Evolutionary conservation across 2,888 invertebrate genomes (phyloP).

Genomic region (Phrixothrix hirtus): DNA sequence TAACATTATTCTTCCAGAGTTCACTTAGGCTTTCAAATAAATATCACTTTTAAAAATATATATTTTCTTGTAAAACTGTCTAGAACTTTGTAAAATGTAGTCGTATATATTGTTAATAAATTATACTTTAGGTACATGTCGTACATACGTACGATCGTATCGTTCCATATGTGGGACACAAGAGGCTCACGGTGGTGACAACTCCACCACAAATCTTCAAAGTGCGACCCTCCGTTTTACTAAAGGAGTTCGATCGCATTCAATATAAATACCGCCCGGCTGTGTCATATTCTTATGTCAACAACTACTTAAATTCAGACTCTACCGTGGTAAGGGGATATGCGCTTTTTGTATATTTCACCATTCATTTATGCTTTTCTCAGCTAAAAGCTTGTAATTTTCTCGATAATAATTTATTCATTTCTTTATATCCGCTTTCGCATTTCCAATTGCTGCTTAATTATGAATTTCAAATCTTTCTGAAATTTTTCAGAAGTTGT

Average conservation of each 20-base stretch:
- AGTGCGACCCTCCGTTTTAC: conserved; percentile 68
- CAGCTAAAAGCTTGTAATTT: no score
- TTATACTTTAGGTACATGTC: conserved; percentile 51
- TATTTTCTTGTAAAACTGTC: no score
- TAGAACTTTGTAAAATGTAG: no score
- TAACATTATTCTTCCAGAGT: no score
- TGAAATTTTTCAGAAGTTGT: no score
- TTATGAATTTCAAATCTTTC: no score
- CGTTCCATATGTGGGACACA: conserved; percentile 57
- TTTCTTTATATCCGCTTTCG: no score
- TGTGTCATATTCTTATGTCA: conserved; percentile 67
- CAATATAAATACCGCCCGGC: conserved; percentile 66
- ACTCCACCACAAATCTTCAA: conserved; percentile 63
- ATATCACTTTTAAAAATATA: no score
- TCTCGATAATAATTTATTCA: no score
- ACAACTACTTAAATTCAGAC: conserved; percentile 78
- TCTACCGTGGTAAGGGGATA: conserved; percentile 67
- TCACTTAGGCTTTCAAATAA: no score
- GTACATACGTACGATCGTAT: conserved; percentile 56
- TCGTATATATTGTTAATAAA: no score
- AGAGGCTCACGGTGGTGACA: conserved; percentile 66
- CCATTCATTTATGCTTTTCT: conserved; percentile 1
- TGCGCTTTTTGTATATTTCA: neutral
- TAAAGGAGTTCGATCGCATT: conserved; percentile 71
- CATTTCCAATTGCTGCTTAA: no score